Conservation (phyloP, 2,113 vertebrate species). For the Esox niger region DNA sequence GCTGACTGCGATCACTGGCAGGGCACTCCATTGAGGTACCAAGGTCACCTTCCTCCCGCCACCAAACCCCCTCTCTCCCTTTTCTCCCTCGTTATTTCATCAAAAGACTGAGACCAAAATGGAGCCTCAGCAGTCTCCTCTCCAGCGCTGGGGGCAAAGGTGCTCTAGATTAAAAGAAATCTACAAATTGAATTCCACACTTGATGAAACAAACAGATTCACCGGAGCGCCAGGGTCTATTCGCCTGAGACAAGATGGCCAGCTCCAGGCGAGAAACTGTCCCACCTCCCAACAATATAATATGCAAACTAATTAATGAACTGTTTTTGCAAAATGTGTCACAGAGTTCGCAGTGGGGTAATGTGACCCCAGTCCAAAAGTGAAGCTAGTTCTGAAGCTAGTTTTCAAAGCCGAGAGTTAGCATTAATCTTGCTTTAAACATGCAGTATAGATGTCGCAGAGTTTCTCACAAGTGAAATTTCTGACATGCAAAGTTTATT, state of each 20-base stretch:
- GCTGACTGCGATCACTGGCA: conserved; percentile 14
- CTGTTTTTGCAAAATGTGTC: conserved; percentile 64
- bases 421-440: no score
- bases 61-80: conserved; percentile 37
- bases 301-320: conserved; percentile 69
- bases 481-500: no score
- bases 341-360: conserved; percentile 55
- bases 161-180: conserved; percentile 71
- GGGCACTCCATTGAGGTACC: conserved; percentile 18
- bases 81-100: conserved; percentile 38
- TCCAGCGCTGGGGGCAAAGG: conserved; percentile 73
- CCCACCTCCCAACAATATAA: conserved; percentile 63
- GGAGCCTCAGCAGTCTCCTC: conserved; percentile 44
- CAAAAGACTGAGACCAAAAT: conserved; percentile 46
- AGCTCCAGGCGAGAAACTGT: conserved; percentile 70
- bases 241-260: conserved; percentile 66
- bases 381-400: conserved; percentile 3
- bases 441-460: no score
- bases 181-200: conserved; percentile 77
- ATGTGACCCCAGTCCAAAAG: conserved; percentile 51
- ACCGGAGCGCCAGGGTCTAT: conserved; percentile 56
- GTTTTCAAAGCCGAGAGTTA: no score
- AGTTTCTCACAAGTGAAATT: no score
- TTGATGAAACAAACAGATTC: conserved; percentile 78
- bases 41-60: conserved; percentile 21